Evolutionary conservation across 2,797 vertebrate genomes (phyloP).

Genomic region (Sphenopsis melanotis): DNA sequence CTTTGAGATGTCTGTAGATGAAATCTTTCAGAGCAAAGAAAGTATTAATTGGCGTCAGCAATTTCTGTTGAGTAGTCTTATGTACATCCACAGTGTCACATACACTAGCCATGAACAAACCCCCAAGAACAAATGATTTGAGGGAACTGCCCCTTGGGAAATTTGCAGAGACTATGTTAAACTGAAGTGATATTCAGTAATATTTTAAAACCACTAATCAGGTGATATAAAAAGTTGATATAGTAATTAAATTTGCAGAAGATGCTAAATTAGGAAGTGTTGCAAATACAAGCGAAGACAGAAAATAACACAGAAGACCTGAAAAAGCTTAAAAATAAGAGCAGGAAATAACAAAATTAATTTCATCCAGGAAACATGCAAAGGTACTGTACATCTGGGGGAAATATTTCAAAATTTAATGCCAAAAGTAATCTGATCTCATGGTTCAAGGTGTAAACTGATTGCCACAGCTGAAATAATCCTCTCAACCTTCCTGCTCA

Average conservation of each 20-base stretch:
- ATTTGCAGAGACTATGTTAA: not conserved
- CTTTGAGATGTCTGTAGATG: not conserved
- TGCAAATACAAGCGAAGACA: not conserved
- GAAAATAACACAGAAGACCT: slow-evolving; percentile 4
- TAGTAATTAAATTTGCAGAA: slow-evolving; percentile 26
- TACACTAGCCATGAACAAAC: not conserved
- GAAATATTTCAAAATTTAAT: slow-evolving; percentile 63
- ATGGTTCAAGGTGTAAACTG: slow-evolving; percentile 53
- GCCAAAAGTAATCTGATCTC: slow-evolving; percentile 49
- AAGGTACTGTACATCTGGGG: slow-evolving; percentile 41
- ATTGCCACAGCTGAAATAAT: slow-evolving; percentile 59
- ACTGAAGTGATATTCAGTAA: not conserved
- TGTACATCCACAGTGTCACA: not conserved
- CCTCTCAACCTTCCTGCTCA: slow-evolving; percentile 36
- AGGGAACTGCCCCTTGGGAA: not conserved
- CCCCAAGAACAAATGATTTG: not conserved
- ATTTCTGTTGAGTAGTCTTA: not conserved
- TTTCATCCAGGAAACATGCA: slow-evolving; percentile 17
- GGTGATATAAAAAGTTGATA: not conserved
- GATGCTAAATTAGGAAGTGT: not conserved
- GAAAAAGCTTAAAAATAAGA: slow-evolving; percentile 43
- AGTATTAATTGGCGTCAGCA: not conserved
- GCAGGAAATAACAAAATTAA: slow-evolving; percentile 58
- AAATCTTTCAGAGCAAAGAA: not conserved
- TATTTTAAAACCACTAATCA: slow-evolving; percentile 12